A percentile compares a stretch with the other conserved stretches of the same genome.
These are phyloP conservation scores for Polyodon spathula DNA, from an alignment of 2,113 vertebrate genomes.

Conservation along the genomic window DNA sequence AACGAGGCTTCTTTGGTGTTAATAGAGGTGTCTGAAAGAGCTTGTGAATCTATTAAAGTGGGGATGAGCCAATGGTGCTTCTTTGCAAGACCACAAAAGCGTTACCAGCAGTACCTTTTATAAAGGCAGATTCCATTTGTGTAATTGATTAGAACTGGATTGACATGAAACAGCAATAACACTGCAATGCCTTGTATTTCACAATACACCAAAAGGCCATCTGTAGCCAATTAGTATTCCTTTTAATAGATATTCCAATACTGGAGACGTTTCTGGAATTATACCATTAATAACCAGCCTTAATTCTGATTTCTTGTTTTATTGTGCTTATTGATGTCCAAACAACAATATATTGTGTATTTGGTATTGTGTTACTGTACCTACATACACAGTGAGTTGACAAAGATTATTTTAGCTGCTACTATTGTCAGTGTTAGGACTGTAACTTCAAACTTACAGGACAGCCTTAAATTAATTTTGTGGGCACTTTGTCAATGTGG, in stretches of 20 bases:
- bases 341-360: too few relatives aligned
- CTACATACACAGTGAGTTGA: too few relatives aligned
- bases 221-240: background rate
- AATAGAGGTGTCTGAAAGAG: constrained; percentile 34
- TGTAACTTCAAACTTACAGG: too few relatives aligned
- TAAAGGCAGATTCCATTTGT: background rate
- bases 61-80: background rate
- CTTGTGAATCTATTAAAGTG: background rate
- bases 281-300: too few relatives aligned
- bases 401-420: too few relatives aligned
- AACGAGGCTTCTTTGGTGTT: constrained; percentile 33
- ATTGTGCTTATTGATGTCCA: too few relatives aligned
- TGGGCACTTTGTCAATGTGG: too few relatives aligned
- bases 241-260: background rate
- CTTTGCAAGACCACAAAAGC: constrained; percentile 1
- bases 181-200: background rate
- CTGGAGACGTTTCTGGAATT: background rate
- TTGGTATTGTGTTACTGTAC: too few relatives aligned
- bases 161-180: background rate
- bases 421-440: too few relatives aligned
- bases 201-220: background rate
- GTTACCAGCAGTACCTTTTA: background rate
- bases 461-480: too few relatives aligned
- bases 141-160: background rate
- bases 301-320: too few relatives aligned